Percentiles rank a stretch among this genome's conserved stretches.
phyloP scores from a whole-genome alignment of 2,113 vertebrate genomes.

The Peucedramus taeniatus region DNA sequence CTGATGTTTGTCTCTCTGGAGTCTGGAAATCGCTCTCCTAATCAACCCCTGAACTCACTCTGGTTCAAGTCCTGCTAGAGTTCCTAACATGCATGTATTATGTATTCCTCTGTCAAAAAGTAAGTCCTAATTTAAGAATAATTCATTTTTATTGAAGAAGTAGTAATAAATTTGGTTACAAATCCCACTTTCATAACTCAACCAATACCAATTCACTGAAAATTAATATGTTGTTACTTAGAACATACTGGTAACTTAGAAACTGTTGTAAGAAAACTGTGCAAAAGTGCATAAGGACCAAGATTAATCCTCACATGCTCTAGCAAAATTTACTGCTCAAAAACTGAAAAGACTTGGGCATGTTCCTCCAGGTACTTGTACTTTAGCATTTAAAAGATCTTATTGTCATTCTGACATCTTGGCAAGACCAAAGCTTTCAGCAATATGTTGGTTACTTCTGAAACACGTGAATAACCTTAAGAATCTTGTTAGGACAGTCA shows the following conservation, averaged over 20 bases:
- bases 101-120: not conserved
- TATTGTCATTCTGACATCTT: not conserved
- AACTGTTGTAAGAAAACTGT: not conserved
- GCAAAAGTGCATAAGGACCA: not conserved
- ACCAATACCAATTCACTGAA: not conserved
- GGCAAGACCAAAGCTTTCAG: not conserved
- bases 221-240: not conserved
- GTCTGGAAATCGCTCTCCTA: not conserved
- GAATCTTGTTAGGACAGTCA: not conserved
- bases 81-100: not conserved
- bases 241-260: not conserved
- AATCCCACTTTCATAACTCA: not conserved
- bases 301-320: not conserved
- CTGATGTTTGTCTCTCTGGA: not conserved
- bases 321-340: not conserved
- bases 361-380: not conserved
- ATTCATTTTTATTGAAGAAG: not conserved
- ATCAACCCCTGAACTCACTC: not conserved
- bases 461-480: not conserved
- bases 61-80: not conserved
- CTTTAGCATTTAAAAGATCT: not conserved
- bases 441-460: not conserved
- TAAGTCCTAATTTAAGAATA: not conserved
- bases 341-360: not conserved
- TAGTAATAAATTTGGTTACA: not conserved